Evolutionary conservation across 2,797 vertebrate species (phyloP), one percentile per base, ranked within the genome.

Genomic region (Mycteria americana): DNA sequence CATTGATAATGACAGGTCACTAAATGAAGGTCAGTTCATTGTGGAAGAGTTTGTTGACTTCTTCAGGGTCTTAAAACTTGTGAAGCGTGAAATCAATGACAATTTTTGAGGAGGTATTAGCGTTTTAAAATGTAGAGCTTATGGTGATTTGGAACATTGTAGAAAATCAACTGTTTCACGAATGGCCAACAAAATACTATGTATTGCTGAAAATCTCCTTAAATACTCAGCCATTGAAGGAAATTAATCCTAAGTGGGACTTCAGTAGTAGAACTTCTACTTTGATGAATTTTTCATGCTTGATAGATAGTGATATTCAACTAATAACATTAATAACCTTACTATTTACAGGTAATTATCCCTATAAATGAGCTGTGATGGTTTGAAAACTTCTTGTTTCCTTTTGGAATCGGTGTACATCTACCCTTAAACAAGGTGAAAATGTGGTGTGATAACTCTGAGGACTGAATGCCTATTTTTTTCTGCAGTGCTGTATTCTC

Each of bases 321-420:
- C 30, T 62, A 87, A 87, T 50, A 82, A 79, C 2, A 13, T 84
- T 90, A 88, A 95, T 89, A 91, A 89, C 64, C 74, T 85, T 67
- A 43, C 59, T 94, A 70, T 94, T 96, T 95, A 70, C 90, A 94
- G 88, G 73, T 91, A 92, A 88, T 96, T 93, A 89, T 89, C 67
- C 67, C 31, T 56, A 11, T 11, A 82, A 87, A 94, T 73, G 64
- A 93, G 83, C 85, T 92, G 60, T 45, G 77, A 83, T 83, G 57
- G 39, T 88, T 74, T 68, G 85, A 57, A 93, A 96, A 87, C 94
- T 95, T 94, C 94, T 87, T 89, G 93, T 74, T 94, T 95, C 70
- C 74, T 93, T 92, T 75, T 82, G 84, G 60, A 93, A 46, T 68
- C 31, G 0, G 7, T 25, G 82, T 75, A 76, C 83, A 79, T 80